Evolutionary conservation across 2,113 vertebrate genomes (phyloP).

Genomic region (Prinia subflava): DNA sequence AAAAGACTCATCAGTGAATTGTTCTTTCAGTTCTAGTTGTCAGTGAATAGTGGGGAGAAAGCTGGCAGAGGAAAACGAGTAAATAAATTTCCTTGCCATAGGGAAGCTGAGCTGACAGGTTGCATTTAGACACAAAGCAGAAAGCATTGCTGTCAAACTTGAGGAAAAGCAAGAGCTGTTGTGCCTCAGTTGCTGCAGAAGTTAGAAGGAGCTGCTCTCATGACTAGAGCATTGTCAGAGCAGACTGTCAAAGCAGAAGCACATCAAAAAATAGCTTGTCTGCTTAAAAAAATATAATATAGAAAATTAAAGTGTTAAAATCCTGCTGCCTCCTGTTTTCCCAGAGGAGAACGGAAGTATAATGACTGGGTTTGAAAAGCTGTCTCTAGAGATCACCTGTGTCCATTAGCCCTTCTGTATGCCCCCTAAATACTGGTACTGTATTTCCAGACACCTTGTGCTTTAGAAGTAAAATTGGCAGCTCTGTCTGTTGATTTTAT

Average conservation of each 20-base stretch:
- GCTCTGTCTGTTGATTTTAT: background rate
- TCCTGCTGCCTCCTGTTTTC: fast-evolving
- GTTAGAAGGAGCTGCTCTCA: background rate
- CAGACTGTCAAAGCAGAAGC: background rate
- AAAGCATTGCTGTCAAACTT: background rate
- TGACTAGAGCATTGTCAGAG: background rate
- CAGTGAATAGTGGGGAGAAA: background rate
- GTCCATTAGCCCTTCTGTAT: background rate
- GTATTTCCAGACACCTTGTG: background rate
- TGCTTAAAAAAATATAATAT: background rate
- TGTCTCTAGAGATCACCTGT: background rate
- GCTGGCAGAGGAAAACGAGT: background rate
- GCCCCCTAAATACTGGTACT: background rate
- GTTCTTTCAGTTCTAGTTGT: background rate
- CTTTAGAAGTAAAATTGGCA: background rate
- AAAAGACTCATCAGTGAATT: background rate
- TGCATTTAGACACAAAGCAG: background rate
- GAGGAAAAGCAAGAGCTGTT: background rate
- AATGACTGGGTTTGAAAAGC: background rate
- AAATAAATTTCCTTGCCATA: background rate
- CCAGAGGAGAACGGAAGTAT: background rate
- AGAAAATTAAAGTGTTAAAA: background rate
- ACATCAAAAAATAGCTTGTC: background rate
- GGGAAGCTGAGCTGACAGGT: background rate
- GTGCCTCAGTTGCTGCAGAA: background rate